Evolutionary conservation across 2,797 vertebrate species (phyloP).

Genomic region (Gymnothorax reevesii): DNA sequence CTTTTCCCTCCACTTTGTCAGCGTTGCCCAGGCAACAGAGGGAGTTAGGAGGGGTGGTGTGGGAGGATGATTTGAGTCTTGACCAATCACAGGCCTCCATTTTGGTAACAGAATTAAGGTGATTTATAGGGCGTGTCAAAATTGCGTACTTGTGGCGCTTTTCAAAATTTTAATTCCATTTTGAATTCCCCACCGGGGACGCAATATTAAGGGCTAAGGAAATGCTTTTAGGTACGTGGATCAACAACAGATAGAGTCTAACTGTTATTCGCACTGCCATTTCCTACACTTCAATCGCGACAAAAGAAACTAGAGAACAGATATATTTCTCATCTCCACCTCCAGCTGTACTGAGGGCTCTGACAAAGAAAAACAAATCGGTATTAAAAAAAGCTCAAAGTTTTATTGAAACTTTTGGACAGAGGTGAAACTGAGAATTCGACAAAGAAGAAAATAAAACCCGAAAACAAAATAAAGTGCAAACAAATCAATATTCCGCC

Average conservation of each 20-base stretch:
- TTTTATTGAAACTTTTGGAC: too few relatives aligned
- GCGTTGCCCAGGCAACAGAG: slow-evolving; percentile 73
- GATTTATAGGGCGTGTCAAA: slow-evolving; percentile 46
- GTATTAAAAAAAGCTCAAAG: not conserved
- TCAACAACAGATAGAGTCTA: not conserved
- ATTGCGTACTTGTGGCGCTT: slow-evolving; percentile 38
- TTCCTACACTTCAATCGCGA: too few relatives aligned
- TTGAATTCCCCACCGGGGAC: slow-evolving; percentile 32
- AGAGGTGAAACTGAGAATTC: too few relatives aligned
- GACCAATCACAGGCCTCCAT: slow-evolving; percentile 61
- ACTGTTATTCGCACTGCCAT: too few relatives aligned
- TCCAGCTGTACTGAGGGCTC: not conserved
- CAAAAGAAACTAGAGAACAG: too few relatives aligned
- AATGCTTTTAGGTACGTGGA: slow-evolving; percentile 3
- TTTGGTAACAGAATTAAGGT: slow-evolving; percentile 46
- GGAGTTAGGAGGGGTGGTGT: slow-evolving; percentile 54
- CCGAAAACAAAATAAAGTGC: too few relatives aligned
- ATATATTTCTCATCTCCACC: not conserved
- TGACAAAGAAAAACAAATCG: not conserved
- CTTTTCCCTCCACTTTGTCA: slow-evolving; percentile 76
- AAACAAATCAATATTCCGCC: too few relatives aligned
- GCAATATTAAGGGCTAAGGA: not conserved
- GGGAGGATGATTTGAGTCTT: slow-evolving; percentile 35
- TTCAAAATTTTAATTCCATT: not conserved
- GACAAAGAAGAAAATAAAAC: too few relatives aligned